Conservation (phyloP, 2,888 invertebrate genomes). For the Dryobota labecula region DNA sequence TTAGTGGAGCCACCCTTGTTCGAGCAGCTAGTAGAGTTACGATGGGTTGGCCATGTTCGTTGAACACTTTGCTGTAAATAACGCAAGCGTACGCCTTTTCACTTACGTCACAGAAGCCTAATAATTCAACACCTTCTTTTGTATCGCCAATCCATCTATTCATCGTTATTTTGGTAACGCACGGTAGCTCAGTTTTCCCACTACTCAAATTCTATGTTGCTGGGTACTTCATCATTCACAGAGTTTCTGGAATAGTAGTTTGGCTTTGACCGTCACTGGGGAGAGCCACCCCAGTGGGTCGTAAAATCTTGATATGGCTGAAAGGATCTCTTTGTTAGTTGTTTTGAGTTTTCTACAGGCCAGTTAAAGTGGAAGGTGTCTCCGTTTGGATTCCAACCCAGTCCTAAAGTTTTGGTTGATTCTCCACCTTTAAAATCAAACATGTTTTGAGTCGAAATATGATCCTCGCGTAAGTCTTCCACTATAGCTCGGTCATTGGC, state of each 20-base stretch:
- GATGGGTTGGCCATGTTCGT: neutral
- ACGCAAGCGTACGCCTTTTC: too few species aligned
- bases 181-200: too few species aligned
- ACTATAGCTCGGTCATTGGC: neutral
- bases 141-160: too few species aligned
- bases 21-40: slow-evolving; percentile 2
- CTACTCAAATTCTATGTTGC: too few species aligned
- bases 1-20: slow-evolving; percentile 19
- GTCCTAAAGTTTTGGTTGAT: slow-evolving; percentile 4
- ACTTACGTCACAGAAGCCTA: too few species aligned
- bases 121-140: too few species aligned
- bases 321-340: neutral
- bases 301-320: neutral
- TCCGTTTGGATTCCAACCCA: neutral
- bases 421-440: neutral
- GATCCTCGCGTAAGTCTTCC: neutral
- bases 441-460: neutral
- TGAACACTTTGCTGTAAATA: neutral
- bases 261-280: neutral
- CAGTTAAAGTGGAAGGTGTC: neutral
- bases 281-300: neutral
- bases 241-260: neutral
- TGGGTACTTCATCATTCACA: neutral
- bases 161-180: too few species aligned
- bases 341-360: neutral